Evolutionary conservation across 2,113 vertebrate genomes (phyloP), one percentile per base, ranked within the genome.

Genomic region (Perccottus glenii): DNA sequence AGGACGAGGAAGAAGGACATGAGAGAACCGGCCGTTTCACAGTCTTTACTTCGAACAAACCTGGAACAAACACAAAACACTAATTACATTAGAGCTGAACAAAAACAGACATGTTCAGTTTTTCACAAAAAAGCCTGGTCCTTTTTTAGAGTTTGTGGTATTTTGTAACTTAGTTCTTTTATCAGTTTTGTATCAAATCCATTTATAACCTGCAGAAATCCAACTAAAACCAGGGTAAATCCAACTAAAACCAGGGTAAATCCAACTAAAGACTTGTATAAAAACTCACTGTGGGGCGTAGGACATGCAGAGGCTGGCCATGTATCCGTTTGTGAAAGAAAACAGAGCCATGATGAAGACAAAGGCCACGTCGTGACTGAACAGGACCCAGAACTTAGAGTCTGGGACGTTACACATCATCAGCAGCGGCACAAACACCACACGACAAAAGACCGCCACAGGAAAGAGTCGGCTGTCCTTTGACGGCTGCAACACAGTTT

Each of bases 241-340:
- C 19, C 19, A 27, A 27, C 19, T 27, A 27, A 27, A 27, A 27
- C 19, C 19, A 27, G 19, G 19, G 1, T 27, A 27, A 27, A 27
- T n/a, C n/a, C n/a, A n/a, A n/a, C n/a, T n/a, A n/a, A n/a, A 12
- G 6, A 7, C 1, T 15, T 15, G 32, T 11, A 3, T 27, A 27
- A 9, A 12, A 9, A 64, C 95, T 98, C 75, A 98, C 96, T 95
- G 96, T 72, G 95, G 95, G 16, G 94, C 95, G 0, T 95, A 98
- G 89, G 94, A 94, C 96, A 98, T 96, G 90, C 95, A 96, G 64
- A 98, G 94, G 74, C 94, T 96, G 83, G 94, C 95, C 61, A 96
- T 86, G 91, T 98, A 98, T 65, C 96, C 96, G 0, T 95, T 98
- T 80, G 95, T 94, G 88, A 96, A 83, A 82, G 95, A 92, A 48